Percentiles rank a stretch among this genome's conserved stretches.
Conservation (phyloP, 1,140 invertebrate species). For the Marisa cornuarietis region DNA sequence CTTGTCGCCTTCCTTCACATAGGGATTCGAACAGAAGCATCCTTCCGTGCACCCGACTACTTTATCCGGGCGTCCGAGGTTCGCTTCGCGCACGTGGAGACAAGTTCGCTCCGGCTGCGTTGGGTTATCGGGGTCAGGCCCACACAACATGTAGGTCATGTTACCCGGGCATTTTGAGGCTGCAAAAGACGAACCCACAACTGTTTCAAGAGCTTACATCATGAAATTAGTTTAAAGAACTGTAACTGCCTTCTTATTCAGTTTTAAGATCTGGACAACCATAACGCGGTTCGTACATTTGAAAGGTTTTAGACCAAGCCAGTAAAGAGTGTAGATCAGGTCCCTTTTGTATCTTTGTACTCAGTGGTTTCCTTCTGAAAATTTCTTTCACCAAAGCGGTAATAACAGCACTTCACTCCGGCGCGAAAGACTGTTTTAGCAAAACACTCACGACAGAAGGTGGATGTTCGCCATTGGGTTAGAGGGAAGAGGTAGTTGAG, state of each 20-base stretch:
- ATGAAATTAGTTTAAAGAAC: neutral
- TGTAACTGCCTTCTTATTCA: neutral
- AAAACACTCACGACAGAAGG: constrained; percentile 26
- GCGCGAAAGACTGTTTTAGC: neutral
- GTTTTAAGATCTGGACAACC: neutral
- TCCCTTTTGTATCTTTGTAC: neutral
- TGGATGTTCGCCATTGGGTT: constrained; percentile 21
- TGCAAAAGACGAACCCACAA: neutral
- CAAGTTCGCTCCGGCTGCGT: neutral
- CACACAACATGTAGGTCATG: constrained; percentile 32
- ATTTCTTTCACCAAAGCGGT: too few relatives aligned
- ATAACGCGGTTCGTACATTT: neutral
- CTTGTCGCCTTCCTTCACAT: constrained; percentile 17
- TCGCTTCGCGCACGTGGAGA: neutral
- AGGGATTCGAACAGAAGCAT: constrained; percentile 33
- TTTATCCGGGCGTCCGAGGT: neutral
- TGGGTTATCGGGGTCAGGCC: neutral
- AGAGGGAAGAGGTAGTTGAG: constrained; percentile 17
- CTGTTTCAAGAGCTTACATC: too few relatives aligned
- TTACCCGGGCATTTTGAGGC: constrained; percentile 22
- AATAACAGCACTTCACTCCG: too few relatives aligned
- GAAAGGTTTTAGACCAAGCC: neutral
- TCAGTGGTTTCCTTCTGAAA: too few relatives aligned
- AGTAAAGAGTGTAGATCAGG: neutral
- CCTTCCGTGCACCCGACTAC: constrained; percentile 22